These are phyloP conservation scores for Petrocephalus schoutedeni DNA, from an alignment of 2,797 vertebrate genomes.

Conservation along the genomic window DNA sequence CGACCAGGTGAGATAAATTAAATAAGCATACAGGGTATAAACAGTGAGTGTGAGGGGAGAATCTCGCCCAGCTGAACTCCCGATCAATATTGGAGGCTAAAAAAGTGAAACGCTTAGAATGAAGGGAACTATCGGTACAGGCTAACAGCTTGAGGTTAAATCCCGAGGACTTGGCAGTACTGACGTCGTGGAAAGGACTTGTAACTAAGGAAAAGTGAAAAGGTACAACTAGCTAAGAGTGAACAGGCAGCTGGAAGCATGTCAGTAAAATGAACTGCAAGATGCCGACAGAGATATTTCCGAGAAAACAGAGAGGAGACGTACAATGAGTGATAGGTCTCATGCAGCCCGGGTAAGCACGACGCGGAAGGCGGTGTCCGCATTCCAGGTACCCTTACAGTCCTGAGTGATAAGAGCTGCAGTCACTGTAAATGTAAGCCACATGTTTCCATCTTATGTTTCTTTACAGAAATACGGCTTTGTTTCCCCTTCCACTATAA, in stretches of 20 bases:
- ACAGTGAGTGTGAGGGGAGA: not conserved
- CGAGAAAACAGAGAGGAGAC: not conserved
- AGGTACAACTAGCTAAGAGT: not conserved
- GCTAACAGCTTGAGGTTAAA: not conserved
- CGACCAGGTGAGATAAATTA: conserved; percentile 1
- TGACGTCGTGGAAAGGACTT: not conserved
- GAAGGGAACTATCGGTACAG: not conserved
- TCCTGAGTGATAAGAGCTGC: not conserved
- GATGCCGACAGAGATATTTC: not conserved
- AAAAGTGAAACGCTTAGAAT: not conserved
- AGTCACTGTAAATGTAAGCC: not conserved
- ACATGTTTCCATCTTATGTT: not conserved
- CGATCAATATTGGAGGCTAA: not conserved
- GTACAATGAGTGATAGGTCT: not conserved
- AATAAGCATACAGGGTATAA: not conserved
- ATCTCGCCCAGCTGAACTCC: not conserved
- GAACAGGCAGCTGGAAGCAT: not conserved
- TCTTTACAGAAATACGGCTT: not conserved
- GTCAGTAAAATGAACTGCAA: not conserved
- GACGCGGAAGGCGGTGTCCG: not conserved
- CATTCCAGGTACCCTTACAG: not conserved
- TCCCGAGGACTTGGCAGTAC: not conserved
- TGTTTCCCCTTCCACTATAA: not conserved
- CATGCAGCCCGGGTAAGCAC: not conserved
- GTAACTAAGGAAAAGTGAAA: not conserved